Base-by-base conservation (phyloP, 1,140 invertebrate species). In the Diorhabda carinulata region DNA sequence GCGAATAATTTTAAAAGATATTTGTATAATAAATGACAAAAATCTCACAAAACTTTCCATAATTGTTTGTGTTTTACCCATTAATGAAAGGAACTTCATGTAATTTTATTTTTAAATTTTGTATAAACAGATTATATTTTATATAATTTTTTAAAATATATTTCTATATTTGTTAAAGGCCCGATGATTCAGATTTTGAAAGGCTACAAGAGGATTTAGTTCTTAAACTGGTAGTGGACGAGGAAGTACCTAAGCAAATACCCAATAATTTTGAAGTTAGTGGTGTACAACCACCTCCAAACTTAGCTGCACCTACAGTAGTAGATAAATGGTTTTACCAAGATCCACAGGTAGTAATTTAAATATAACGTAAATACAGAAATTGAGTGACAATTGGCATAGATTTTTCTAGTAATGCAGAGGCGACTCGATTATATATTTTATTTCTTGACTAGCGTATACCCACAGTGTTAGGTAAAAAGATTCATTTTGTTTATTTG, bases 311-410 rank as follows among this genome's bases (percentile, higher is more conserved):
- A 43, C 74, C 74, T 10, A 72, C 73, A 40, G 72, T 74, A 42
- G 84, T 85, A 77, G 89, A 87, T 75, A 89, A 91, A 79, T 95
- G 93, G 92, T 93, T 87, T 78, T 94, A 94, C 81, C 84, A 89
- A 74, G 92, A 95, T 84, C 94, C 93, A 25, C 90, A 93, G 75
- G 86, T 86, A 64, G 79, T 44, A 25, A 25, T 25, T 25, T 1
- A 61, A 59, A 44, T 69, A 59, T n/a, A 59, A 57, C 5, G 42
- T 25, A 62, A 25, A 25, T 25, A 25, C 25, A 25, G 25, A 25
- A 25, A 25, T 25, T 25, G 25, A 25, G 25, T 25, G 25, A 25
- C 0, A 25, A 25, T 25, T 25, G 25, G 25, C 25, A 25, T 25
- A 25, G 25, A 25, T 25, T 25, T 25, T 25, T 25, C 25, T 25